Evolutionary conservation across 1,140 invertebrate species (phyloP).

Genomic region (Drosophila kohkoa): DNA sequence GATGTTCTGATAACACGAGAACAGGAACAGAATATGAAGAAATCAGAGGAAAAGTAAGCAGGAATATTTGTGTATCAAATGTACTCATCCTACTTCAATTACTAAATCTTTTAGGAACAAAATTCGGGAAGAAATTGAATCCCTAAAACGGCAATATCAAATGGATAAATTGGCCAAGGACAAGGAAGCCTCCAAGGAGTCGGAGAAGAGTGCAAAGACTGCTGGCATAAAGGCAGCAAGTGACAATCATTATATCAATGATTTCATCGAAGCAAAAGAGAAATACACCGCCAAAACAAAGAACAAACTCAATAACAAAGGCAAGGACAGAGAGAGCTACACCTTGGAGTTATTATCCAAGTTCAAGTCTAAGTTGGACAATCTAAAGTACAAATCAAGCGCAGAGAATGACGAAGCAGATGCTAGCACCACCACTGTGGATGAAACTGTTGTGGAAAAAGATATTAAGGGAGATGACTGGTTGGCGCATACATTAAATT

Average conservation of each 20-base stretch:
- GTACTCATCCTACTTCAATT: not conserved
- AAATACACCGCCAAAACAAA: constrained; percentile 90
- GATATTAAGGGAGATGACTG: constrained; percentile 87
- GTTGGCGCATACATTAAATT: constrained; percentile 92
- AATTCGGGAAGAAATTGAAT: constrained; percentile 91
- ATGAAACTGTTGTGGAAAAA: constrained; percentile 80
- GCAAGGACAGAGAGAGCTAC: constrained; percentile 88
- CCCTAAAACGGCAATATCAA: constrained; percentile 90
- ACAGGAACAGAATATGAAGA: constrained; percentile 86
- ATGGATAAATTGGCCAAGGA: constrained; percentile 86
- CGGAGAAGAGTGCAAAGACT: constrained; percentile 84
- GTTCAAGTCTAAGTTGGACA: constrained; percentile 92
- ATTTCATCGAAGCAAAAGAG: constrained; percentile 91
- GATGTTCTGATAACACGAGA: constrained; percentile 84
- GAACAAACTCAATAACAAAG: constrained; percentile 88
- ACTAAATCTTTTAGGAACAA: constrained; percentile 87
- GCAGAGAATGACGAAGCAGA: constrained; percentile 65
- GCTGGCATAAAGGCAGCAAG: constrained; percentile 77
- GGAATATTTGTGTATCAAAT: not conserved
- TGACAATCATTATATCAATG: constrained; percentile 86
- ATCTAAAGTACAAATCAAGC: constrained; percentile 87
- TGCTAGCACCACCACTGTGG: constrained; percentile 14
- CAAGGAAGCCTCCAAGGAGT: constrained; percentile 66
- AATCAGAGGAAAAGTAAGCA: constrained; percentile 89
- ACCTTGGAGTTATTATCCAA: constrained; percentile 92